Conservation (phyloP, 2,888 invertebrate genomes). For the Globia sparganii region DNA sequence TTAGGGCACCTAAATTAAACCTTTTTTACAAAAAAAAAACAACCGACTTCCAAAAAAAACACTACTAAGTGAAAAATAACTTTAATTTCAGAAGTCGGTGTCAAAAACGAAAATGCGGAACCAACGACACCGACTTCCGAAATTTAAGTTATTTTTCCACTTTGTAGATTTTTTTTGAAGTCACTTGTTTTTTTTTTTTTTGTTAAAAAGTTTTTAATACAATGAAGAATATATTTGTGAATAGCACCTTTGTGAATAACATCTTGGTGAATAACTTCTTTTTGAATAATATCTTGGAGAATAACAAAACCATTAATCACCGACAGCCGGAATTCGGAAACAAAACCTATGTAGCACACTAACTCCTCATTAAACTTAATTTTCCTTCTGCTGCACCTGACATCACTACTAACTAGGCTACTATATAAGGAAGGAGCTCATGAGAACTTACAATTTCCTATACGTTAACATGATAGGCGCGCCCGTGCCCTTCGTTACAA, state of each 20-base stretch:
- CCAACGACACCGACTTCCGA: too few species aligned
- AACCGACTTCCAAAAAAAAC: too few species aligned
- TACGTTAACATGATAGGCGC: constrained; percentile 34
- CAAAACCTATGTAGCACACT: neutral
- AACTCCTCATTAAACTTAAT: constrained; percentile 17
- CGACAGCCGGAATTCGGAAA: constrained; percentile 13
- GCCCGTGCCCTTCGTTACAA: constrained; percentile 56
- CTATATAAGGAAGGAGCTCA: constrained; percentile 34
- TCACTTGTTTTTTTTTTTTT: too few species aligned
- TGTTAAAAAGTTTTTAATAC: too few species aligned
- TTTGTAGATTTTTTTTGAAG: too few species aligned
- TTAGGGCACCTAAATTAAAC: too few species aligned
- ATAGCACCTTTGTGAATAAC: neutral
- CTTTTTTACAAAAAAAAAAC: too few species aligned
- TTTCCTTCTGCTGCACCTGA: constrained; percentile 35
- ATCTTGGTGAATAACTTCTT: neutral
- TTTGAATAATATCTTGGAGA: neutral
- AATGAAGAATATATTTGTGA: neutral
- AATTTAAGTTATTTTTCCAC: too few species aligned
- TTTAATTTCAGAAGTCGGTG: too few species aligned
- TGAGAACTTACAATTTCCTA: constrained; percentile 39
- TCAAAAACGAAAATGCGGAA: too few species aligned
- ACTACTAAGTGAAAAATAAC: too few species aligned
- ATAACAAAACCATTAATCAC: constrained; percentile 11
- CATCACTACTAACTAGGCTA: constrained; percentile 1